phyloP scores from a whole-genome alignment of 1,140 invertebrate species.

The Tachypleus tridentatus region DNA sequence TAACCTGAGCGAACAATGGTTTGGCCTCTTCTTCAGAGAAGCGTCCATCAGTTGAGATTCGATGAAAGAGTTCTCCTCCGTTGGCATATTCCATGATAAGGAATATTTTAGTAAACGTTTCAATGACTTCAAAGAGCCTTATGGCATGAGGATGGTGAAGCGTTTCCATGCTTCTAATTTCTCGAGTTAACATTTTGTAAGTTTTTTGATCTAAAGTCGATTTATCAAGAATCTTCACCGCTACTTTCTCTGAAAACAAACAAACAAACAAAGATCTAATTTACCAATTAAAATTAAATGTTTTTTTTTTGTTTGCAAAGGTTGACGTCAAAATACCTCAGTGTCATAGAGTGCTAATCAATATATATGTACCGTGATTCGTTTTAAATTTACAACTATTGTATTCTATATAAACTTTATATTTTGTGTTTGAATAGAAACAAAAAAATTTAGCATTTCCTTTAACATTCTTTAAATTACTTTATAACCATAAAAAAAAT shows the following conservation, averaged over 20 bases:
- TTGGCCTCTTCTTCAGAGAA: constrained; percentile 56
- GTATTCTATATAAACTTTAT: too few relatives aligned
- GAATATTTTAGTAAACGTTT: constrained; percentile 66
- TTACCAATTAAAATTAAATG: too few relatives aligned
- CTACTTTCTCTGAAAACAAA: constrained; percentile 55
- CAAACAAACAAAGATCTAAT: too few relatives aligned
- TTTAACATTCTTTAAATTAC: too few relatives aligned
- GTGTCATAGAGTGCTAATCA: too few relatives aligned
- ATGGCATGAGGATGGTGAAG: constrained; percentile 70
- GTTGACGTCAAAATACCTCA: too few relatives aligned
- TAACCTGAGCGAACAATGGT: constrained; percentile 60
- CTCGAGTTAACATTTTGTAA: constrained; percentile 56
- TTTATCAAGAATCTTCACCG: constrained; percentile 80
- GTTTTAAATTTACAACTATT: too few relatives aligned
- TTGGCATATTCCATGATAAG: constrained; percentile 73
- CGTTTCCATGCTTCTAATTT: constrained; percentile 64
- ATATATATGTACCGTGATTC: too few relatives aligned
- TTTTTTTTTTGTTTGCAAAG: too few relatives aligned
- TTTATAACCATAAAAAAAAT: too few relatives aligned
- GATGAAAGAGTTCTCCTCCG: constrained; percentile 72
- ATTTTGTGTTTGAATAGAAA: too few relatives aligned
- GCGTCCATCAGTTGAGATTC: constrained; percentile 62
- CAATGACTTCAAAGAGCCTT: constrained; percentile 58
- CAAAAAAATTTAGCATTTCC: too few relatives aligned
- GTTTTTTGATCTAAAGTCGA: constrained; percentile 64